Conservation (phyloP, 2,888 invertebrate genomes). For the Euclidia mi region DNA sequence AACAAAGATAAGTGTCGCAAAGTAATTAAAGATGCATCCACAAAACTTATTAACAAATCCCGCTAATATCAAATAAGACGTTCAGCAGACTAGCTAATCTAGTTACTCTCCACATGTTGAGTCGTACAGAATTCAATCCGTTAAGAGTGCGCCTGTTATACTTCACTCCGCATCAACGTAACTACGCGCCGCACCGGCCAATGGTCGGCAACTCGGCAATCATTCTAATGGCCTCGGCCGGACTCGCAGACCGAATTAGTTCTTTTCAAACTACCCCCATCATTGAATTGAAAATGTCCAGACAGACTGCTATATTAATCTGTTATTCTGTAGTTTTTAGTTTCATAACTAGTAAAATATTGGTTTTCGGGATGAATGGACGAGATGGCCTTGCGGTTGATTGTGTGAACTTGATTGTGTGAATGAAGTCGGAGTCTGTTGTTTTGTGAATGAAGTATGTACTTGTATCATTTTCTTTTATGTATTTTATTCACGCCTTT, state of each 20-base stretch:
- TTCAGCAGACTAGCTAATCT: conserved; percentile 18
- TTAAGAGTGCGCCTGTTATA: conserved; percentile 79
- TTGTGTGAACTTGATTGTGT: no score
- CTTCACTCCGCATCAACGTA: conserved; percentile 71
- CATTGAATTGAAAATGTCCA: conserved; percentile 83
- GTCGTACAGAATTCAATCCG: conserved; percentile 82
- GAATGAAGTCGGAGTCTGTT: no score
- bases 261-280: conserved; percentile 83
- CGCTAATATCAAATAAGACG: conserved; percentile 12
- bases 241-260: conserved; percentile 82
- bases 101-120: conserved; percentile 44
- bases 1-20: no score
- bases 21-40: no score
- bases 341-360: conserved; percentile 28
- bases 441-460: no score
- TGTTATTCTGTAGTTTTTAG: conserved; percentile 51
- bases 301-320: conserved; percentile 64
- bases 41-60: no score
- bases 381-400: neutral
- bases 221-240: conserved; percentile 81
- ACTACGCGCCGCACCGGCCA: conserved; percentile 55
- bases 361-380: conserved; percentile 13
- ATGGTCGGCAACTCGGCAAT: conserved; percentile 84
- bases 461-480: no score
- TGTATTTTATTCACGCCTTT: no score